Percentiles rank a stretch among this genome's conserved stretches.
phyloP scores from a whole-genome alignment of 2,797 vertebrate genomes.

The Trichosurus vulpecula region DNA sequence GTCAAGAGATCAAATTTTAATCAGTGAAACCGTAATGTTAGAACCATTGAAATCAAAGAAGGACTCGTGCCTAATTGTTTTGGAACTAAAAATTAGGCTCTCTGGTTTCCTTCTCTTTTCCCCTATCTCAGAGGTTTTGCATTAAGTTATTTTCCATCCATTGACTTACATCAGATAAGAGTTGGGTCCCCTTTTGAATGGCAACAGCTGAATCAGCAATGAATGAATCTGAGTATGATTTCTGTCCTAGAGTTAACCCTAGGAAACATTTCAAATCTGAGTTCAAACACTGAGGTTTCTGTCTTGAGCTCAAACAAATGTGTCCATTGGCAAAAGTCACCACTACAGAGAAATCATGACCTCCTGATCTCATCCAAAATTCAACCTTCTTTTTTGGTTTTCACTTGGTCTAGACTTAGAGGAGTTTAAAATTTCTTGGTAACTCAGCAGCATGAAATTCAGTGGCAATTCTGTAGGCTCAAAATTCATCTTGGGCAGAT shows the following conservation, averaged over 20 bases:
- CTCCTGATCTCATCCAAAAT: not conserved
- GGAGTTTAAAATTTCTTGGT: not conserved
- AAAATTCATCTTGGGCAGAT: not conserved
- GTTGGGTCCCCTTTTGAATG: conserved; percentile 46
- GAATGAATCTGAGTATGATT: not conserved
- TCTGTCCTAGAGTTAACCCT: not conserved
- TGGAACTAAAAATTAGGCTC: conserved; percentile 68
- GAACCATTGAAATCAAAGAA: conserved; percentile 76
- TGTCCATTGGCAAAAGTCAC: not conserved
- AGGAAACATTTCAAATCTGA: not conserved
- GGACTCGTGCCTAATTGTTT: conserved; percentile 67
- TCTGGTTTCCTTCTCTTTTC: conserved; percentile 71
- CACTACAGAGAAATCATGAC: not conserved
- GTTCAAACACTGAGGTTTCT: not conserved
- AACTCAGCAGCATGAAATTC: not conserved
- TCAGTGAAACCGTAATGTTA: conserved; percentile 79
- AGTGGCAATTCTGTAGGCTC: not conserved
- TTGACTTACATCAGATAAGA: conserved; percentile 74
- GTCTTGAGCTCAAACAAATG: not conserved
- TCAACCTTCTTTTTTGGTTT: not conserved
- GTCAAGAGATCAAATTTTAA: conserved; percentile 72
- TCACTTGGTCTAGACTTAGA: not conserved
- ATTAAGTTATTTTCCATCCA: conserved; percentile 72
- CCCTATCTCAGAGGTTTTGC: conserved; percentile 58
- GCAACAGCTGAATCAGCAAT: conserved; percentile 68